These are phyloP conservation scores for Deilephila elpenor DNA, from an alignment of 2,888 invertebrate genomes.

Conservation along the genomic window DNA sequence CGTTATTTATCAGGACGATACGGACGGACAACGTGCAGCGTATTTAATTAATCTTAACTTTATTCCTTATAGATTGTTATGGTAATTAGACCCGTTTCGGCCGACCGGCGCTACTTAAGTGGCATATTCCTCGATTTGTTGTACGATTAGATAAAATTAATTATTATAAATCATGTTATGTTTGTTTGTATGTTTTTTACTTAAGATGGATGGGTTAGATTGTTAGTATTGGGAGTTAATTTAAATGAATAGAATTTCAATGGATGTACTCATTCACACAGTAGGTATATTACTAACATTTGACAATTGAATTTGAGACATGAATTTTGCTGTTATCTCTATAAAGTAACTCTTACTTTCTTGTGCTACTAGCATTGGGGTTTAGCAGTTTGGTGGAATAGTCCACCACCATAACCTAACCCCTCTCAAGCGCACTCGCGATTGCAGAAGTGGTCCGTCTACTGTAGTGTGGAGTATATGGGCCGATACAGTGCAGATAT, in stretches of 20 bases:
- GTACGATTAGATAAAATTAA: constrained; percentile 65
- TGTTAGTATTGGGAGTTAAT: neutral
- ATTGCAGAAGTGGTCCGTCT: too few relatives aligned
- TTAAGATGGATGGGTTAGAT: neutral
- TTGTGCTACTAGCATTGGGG: too few relatives aligned
- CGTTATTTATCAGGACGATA: constrained; percentile 30
- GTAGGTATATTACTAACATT: neutral
- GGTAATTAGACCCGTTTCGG: constrained; percentile 68
- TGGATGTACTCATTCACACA: neutral
- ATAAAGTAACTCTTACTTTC: too few relatives aligned
- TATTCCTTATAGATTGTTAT: constrained; percentile 80
- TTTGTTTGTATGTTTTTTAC: constrained; percentile 27
- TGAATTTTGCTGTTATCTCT: neutral
- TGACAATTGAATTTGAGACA: neutral
- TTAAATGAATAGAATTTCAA: neutral
- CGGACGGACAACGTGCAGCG: constrained; percentile 26
- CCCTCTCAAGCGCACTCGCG: too few relatives aligned
- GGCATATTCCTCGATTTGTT: constrained; percentile 79
- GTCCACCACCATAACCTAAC: too few relatives aligned
- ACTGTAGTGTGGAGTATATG: too few relatives aligned
- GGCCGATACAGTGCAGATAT: too few relatives aligned
- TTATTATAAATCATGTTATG: constrained; percentile 32
- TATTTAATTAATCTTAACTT: constrained; percentile 80
- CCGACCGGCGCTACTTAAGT: constrained; percentile 57
- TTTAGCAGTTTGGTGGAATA: too few relatives aligned